phyloP scores from a whole-genome alignment of 2,888 invertebrate species.

The Heliothis peltigera region DNA sequence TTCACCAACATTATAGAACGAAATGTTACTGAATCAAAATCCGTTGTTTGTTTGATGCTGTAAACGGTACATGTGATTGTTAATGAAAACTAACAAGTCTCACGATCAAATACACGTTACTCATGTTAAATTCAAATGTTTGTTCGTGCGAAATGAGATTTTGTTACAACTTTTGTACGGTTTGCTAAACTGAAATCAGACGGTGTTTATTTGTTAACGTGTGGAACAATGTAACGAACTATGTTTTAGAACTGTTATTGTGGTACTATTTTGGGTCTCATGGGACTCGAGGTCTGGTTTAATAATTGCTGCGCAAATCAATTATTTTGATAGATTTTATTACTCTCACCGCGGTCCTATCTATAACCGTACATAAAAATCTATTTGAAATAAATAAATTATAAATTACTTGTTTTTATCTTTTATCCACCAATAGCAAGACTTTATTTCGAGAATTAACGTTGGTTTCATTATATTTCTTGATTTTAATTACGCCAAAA shows the following conservation, averaged over 20 bases:
- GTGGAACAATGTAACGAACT: conserved; percentile 51
- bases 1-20: conserved; percentile 71
- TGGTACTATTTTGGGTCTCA: conserved; percentile 13
- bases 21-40: conserved; percentile 77
- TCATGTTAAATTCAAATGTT: conserved; percentile 63
- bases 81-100: conserved; percentile 70
- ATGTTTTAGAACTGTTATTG: conserved; percentile 30
- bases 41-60: conserved; percentile 77
- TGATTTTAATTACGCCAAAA: neutral
- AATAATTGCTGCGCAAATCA: neutral
- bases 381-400: no score
- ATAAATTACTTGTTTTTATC: no score
- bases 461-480: neutral
- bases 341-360: neutral
- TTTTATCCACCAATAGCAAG: no score
- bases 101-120: conserved; percentile 66
- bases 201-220: conserved; percentile 56
- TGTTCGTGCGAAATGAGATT: conserved; percentile 63
- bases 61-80: conserved; percentile 69
- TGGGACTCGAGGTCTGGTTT: neutral
- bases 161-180: conserved; percentile 63
- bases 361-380: no score
- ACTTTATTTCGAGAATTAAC: no score
- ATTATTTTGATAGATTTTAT: conserved; percentile 7
- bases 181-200: conserved; percentile 60